These are phyloP conservation scores for Achroia grisella DNA, from an alignment of 1,140 invertebrate genomes.

Conservation along the genomic window DNA sequence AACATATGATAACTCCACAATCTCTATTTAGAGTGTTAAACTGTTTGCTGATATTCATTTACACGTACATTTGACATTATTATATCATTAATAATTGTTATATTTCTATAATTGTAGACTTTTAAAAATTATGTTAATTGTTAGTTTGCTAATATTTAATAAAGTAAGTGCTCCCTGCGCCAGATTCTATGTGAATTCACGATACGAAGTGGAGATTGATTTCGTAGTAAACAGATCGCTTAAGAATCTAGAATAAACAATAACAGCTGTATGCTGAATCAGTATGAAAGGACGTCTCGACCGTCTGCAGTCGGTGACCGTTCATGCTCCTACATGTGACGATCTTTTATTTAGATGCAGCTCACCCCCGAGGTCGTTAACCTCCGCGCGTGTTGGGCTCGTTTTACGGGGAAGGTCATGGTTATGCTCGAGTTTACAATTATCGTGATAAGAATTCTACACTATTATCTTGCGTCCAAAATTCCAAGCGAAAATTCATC, in stretches of 20 bases:
- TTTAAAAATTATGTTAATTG: too few relatives aligned
- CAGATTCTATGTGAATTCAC: too few relatives aligned
- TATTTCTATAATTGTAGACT: too few relatives aligned
- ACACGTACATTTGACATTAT: too few relatives aligned
- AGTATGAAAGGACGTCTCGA: constrained; percentile 30
- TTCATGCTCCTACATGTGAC: constrained; percentile 38
- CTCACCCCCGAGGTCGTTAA: constrained; percentile 60
- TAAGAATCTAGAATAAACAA: constrained; percentile 12
- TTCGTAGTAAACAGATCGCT: too few relatives aligned
- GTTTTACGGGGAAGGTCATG: constrained; percentile 55
- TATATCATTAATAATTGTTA: too few relatives aligned
- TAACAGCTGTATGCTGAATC: constrained; percentile 25
- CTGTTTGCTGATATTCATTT: too few relatives aligned
- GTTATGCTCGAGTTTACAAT: constrained; percentile 22
- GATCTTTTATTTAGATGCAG: constrained; percentile 62
- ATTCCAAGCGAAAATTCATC: too few relatives aligned
- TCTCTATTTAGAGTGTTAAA: not conserved
- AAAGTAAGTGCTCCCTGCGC: too few relatives aligned
- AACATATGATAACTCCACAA: not conserved
- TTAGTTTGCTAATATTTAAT: too few relatives aligned
- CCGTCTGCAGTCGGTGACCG: constrained; percentile 30
- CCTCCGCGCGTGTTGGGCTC: constrained; percentile 34
- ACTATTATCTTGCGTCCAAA: not conserved
- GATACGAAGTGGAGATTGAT: too few relatives aligned
- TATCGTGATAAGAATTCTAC: too few relatives aligned